Conservation (phyloP, 2,888 invertebrate species). For the Cerceris rybyensis region DNA sequence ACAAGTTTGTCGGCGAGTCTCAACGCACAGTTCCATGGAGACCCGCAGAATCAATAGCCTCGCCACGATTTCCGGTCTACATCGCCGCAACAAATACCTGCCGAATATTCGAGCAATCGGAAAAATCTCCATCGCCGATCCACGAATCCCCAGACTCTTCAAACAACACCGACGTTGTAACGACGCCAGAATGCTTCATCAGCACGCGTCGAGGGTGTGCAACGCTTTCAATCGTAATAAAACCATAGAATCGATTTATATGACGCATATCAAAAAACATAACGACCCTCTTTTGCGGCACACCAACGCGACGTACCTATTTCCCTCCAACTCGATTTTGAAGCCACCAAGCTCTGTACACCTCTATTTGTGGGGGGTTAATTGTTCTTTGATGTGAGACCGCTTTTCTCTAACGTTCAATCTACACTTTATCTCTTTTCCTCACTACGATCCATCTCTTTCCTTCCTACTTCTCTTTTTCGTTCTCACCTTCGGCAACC, state of each 20-base stretch:
- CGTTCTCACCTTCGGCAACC: slow-evolving; percentile 13
- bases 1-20: no score
- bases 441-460: no score
- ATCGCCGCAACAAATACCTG: neutral
- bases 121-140: neutral
- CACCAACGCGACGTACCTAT: slow-evolving; percentile 27
- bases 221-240: neutral
- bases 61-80: neutral
- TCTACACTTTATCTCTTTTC: slow-evolving; percentile 41
- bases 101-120: neutral
- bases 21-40: neutral
- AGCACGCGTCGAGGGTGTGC: neutral
- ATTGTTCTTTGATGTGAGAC: slow-evolving; percentile 51
- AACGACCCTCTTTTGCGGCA: slow-evolving; percentile 42
- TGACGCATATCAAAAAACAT: slow-evolving; percentile 21
- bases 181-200: slow-evolving; percentile 8
- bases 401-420: slow-evolving; percentile 52
- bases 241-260: neutral
- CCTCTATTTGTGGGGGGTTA: slow-evolving; percentile 32
- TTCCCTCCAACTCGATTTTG: slow-evolving; percentile 25
- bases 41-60: neutral
- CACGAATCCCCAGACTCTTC: neutral
- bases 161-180: neutral
- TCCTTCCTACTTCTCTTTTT: slow-evolving; percentile 2
- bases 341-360: neutral